A percentile compares a stretch with the other conserved stretches of the same genome.
These are phyloP conservation scores for Lamellibrachia luymesi DNA, from an alignment of 1,140 invertebrate species.

Conservation along the genomic window DNA sequence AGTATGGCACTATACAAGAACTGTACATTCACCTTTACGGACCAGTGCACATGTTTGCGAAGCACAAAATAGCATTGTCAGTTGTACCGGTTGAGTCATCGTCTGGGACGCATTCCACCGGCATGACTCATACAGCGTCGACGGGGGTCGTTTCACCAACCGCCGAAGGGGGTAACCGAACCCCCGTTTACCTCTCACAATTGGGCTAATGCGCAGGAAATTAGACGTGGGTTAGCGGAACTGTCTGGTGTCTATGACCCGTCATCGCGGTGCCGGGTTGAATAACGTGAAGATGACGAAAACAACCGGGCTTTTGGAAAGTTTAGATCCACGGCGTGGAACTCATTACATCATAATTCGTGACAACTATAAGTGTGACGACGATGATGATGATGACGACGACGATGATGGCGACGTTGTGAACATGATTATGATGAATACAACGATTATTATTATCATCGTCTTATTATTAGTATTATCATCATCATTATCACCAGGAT, in stretches of 20 bases:
- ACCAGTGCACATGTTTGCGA: too few species aligned
- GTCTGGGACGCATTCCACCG: background rate
- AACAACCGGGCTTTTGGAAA: too few species aligned
- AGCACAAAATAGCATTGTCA: background rate
- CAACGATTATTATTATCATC: too few species aligned
- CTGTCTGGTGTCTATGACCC: background rate
- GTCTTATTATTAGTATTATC: too few species aligned
- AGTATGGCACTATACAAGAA: too few species aligned
- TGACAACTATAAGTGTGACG: background rate
- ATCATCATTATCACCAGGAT: too few species aligned
- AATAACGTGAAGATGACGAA: too few species aligned
- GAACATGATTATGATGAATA: too few species aligned
- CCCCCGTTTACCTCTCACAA: background rate
- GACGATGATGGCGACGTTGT: background rate
- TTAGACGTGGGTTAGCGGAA: background rate
- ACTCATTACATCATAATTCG: background rate
- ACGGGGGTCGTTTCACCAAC: background rate
- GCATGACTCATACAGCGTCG: background rate
- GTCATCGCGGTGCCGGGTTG: background rate
- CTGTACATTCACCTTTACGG: too few species aligned
- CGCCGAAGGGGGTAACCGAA: background rate
- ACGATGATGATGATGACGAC: background rate
- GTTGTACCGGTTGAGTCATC: background rate
- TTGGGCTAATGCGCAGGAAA: background rate
- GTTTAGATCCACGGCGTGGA: background rate